These are phyloP conservation scores for Drosophila emarginata DNA, from an alignment of 2,888 invertebrate genomes.

Conservation along the genomic window DNA sequence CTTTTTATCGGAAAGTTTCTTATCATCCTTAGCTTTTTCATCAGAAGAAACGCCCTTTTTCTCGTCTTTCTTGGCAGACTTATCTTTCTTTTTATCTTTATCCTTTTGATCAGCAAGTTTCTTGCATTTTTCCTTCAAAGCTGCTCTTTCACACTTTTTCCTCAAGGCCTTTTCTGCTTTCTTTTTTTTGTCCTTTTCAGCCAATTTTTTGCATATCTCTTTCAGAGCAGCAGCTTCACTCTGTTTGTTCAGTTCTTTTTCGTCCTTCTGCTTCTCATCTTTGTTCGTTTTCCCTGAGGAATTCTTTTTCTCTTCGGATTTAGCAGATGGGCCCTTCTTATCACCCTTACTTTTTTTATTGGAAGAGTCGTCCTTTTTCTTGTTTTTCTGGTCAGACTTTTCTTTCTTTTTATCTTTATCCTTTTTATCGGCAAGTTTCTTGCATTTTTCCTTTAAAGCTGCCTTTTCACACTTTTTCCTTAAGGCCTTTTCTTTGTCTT, in stretches of 20 bases:
- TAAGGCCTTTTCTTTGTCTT: not conserved
- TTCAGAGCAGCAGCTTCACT: not conserved
- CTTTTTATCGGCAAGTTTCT: no score
- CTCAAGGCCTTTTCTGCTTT: not conserved
- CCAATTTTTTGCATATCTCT: not conserved
- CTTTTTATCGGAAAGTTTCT: not conserved
- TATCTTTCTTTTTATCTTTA: not conserved
- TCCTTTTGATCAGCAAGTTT: not conserved
- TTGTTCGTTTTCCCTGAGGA: not conserved
- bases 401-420: not conserved
- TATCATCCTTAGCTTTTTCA: not conserved
- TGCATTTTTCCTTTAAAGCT: not conserved
- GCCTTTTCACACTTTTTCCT: not conserved
- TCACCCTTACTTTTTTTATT: not conserved
- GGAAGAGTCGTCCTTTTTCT: not conserved
- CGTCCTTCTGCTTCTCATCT: not conserved
- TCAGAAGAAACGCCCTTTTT: not conserved
- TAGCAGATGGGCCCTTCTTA: not conserved
- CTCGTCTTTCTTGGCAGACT: no score
- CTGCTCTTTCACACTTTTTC: not conserved
- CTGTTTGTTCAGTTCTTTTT: not conserved
- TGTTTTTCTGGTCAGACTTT: no score
- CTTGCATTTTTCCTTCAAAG: slow-evolving; percentile 1
- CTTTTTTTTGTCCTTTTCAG: not conserved
- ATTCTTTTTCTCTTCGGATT: not conserved